Base-by-base conservation (phyloP, 2,888 invertebrate species). In the Portevinia maculata region DNA sequence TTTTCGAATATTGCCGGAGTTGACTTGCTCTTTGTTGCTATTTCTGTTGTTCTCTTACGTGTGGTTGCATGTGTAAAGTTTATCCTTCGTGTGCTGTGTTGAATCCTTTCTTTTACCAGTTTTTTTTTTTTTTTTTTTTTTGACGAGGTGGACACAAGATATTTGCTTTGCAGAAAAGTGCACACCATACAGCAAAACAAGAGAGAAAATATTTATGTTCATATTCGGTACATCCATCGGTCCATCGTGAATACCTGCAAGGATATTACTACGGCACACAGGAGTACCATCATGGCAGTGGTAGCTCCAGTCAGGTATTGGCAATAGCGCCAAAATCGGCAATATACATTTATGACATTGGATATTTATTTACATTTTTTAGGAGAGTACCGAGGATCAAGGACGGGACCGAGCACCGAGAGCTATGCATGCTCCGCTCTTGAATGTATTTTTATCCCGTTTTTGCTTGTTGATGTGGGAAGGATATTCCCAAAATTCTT, bases 161-260 rank as follows among this genome's bases (percentile, higher is more conserved):
- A 15, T 9, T 41, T 41, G 1, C 19, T 19, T 19, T 8, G 7
- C 41, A 46, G n/a, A 44, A 60, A 62, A 44, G 8, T 19, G 41
- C 21, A 39, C 1, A 48, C 7, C 13, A 32, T 24, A 41, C n/a
- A 21, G 44, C 8, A 52, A 71, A 60, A 52, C 52, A 71, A 53
- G 44, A 44, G 30, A 37, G 46, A 19, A 53, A 64, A 73, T 73
- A 73, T 73, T 73, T 73, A 73, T 73, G 46, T 64, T 73, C 44
- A 64, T 64, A 73, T 64, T 73, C 64, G 55, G 44, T 34, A 24
- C 39, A 71, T 52, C 52, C 55, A 73, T 73, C 62, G 73, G 73
- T 73, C 73, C 73, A 73, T 64, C 73, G 73, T 64, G 62, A 64
- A 44, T 62, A 71, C 55, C 53, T 55, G 53, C 15, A 62, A 53